Base-by-base conservation (phyloP, 2,888 invertebrate species). In the Acholoe squamosa region DNA sequence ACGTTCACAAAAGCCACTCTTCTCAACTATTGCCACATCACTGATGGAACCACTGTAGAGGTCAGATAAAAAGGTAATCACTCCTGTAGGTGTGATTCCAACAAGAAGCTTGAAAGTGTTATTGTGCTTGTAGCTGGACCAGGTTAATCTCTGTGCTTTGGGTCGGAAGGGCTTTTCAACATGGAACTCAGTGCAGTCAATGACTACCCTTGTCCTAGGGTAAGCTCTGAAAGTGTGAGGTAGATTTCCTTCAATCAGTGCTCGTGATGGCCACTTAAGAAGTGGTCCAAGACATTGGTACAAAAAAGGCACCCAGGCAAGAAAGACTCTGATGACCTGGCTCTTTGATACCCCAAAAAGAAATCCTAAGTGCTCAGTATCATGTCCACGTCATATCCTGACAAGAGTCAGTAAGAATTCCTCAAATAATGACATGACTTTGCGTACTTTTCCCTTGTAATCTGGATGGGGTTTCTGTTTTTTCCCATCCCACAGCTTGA, bases 181-280 rank as follows among this genome's bases (percentile, higher is more conserved):
- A 43, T 51, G 90, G 19, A 93, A 25, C 80, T 93, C 92, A 54
- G 92, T 93, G 56, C 93, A 93, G 91, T 93, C 93, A 34, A 92
- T 84, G 25, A 92, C 91, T 0, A 93, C 92, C 31, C 92, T 52
- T 19, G 91, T 91, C 16, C 84, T 89, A 0, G 92, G 91, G 84
- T 91, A 92, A 71, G 56, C 54, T 22, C 61, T 90, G 56, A 93
- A 93, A 10, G 34, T 86, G 16, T 31, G 31, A 71, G 92, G 92
- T 92, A 93, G 91, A 22, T 67, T 84, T 12, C 76, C 7, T 0
- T 80, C 7, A 3, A 91, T 89, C 10, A 19, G 80, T 14, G 76
- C 84, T 71, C 34, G 33, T 0, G 25, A 16, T 3, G 61, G 89
- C 89, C 89, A 89, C 1, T 12, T 3, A 12, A 28, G 51, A 1